Evolutionary conservation across 2,888 invertebrate species (phyloP), one percentile per base, ranked within the genome.

Genomic region (Drosophila austrosaltans): DNA sequence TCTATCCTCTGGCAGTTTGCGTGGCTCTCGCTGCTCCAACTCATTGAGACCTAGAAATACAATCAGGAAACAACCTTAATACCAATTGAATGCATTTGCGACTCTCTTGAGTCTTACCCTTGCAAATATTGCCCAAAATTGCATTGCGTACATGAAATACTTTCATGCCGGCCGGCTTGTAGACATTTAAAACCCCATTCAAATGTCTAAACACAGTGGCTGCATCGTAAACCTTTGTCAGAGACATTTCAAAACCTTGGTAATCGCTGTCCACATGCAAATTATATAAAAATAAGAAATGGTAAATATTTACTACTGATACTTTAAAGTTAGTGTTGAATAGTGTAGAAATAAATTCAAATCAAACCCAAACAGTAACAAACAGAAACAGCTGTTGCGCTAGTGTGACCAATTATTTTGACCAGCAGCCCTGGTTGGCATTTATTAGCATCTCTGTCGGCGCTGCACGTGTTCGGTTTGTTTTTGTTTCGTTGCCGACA

Each of bases 151-250:
- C 92, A 84, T 93, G 93, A 22, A 88, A 88, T 0, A 94, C 91
- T 53, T 94, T 92, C 40, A 95, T 93, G 62, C 94, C 94, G 0
- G 95, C 91, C 12, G 97, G 96, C 91, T 98, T 98, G 82, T 96
- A 97, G 12, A 97, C 93, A 91, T 96, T 96, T 71, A 97, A 93
- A 6, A 97, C 88, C 30, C 97, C 97, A 92, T 95, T 96, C 62
- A 98, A 90, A 32, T 93, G 90, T 80, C 94, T 95, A 93, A 94
- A 97, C 2, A 95, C 94, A 44, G 93, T 87, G 42, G 93, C 93
- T 2, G 96, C 95, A 84, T 94, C 92, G 16, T 88, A 90, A 1
- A 91, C 83, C 63, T 91, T 92, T 25, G 74, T 82, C 1, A 91
- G 66, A 0, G 89, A 59, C 92, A 92, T 92, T 44, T 3, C 10